Evolutionary conservation across 2,797 vertebrate genomes (phyloP).

Genomic region (Brachyrhaphis roseni): DNA sequence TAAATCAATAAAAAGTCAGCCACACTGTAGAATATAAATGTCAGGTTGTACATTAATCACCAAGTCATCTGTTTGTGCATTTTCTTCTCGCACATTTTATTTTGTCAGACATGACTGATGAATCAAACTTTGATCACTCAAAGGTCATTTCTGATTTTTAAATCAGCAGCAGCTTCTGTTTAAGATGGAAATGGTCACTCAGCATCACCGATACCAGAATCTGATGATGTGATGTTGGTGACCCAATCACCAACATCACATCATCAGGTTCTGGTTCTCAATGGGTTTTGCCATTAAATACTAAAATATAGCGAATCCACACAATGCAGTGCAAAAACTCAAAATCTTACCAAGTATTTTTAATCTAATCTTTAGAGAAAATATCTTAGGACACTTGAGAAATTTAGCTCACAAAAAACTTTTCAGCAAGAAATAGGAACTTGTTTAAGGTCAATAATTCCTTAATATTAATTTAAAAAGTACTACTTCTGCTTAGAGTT

Average conservation of each 20-base stretch:
- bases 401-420: too few relatives aligned
- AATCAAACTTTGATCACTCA: not conserved
- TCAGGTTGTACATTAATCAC: not conserved
- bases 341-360: too few relatives aligned
- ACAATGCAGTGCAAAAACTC: not conserved
- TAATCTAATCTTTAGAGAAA: too few relatives aligned
- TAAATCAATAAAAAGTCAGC: not conserved
- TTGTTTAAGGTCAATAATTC: too few relatives aligned
- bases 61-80: not conserved
- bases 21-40: not conserved
- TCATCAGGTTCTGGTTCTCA: not conserved
- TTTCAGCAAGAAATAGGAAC: too few relatives aligned
- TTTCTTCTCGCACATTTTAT: not conserved
- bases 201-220: not conserved
- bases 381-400: too few relatives aligned
- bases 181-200: not conserved
- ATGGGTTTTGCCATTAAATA: not conserved
- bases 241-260: not conserved
- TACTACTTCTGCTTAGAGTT: too few relatives aligned
- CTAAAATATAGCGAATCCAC: not conserved
- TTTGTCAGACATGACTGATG: not conserved
- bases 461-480: too few relatives aligned
- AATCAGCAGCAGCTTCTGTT: not conserved
- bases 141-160: not conserved
- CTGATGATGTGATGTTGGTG: not conserved